Percentiles rank a stretch among this genome's conserved stretches.
Evolutionary conservation across 2,888 invertebrate genomes (phyloP).

Genomic region (Erynnis tages): DNA sequence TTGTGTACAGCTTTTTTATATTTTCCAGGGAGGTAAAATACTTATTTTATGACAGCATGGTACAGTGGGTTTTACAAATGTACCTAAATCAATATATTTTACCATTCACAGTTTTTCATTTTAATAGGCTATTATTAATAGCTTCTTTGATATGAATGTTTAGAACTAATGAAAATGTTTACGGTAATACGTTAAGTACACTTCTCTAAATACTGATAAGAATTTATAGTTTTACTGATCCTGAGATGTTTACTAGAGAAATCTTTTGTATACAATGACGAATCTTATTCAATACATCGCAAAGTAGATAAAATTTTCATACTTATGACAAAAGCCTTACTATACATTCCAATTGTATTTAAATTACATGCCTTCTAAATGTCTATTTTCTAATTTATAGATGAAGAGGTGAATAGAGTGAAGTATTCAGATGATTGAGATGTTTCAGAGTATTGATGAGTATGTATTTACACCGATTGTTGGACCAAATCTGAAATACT

Average conservation of each 20-base stretch:
- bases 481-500: slow-evolving; percentile 64
- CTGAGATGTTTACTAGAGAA: slow-evolving; percentile 14
- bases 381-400: slow-evolving; percentile 57
- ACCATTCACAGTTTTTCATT: no score
- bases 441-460: slow-evolving; percentile 34
- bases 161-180: no score
- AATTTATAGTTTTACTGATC: slow-evolving; percentile 14
- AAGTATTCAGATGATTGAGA: slow-evolving; percentile 24
- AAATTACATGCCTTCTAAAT: slow-evolving; percentile 62
- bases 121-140: no score
- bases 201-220: slow-evolving; percentile 1
- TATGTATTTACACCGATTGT: slow-evolving; percentile 52
- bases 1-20: no score
- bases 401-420: slow-evolving; percentile 32
- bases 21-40: no score
- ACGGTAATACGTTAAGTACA: background rate
- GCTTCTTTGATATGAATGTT: no score
- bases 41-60: no score
- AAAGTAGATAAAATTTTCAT: slow-evolving; percentile 48
- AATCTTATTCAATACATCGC: slow-evolving; percentile 26
- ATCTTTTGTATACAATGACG: slow-evolving; percentile 19
- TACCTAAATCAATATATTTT: no score
- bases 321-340: slow-evolving; percentile 77
- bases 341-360: slow-evolving; percentile 79
- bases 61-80: no score